Evolutionary conservation across 2,113 vertebrate genomes (phyloP), one percentile per base, ranked within the genome.

Genomic region (Fulmarus glacialis): DNA sequence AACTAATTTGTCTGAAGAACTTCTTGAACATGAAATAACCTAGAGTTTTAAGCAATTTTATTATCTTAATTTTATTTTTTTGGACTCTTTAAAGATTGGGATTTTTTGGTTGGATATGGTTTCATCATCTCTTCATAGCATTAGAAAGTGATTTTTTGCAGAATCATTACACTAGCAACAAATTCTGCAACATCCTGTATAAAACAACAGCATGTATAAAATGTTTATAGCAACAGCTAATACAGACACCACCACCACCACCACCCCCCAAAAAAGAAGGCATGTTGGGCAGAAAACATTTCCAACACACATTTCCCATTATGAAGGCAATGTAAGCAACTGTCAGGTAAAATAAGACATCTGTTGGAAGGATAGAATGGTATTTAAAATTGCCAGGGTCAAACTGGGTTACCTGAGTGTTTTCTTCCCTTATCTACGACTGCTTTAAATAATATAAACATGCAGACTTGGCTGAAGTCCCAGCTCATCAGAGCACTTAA

Each of bases 381-480:
- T 59, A 56, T 23, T 86, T 62, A 90, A 94, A 88, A 86, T 63
- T 87, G 26, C 29, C 77, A 72, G 80, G 71, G 72, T 96, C 75
- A 90, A 8, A 70, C 4, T 62, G 55, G 82, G 82, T 87, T 84
- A 87, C 56, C 43, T 45, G 47, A 48, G 38, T 81, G 32, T 82
- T 85, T 92, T 89, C 72, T 87, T 92, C 72, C 38, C 48, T 88
- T 85, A 62, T 70, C 34, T 92, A 59, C 88, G 52, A 22, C 70
- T 89, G 64, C 71, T 93, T 92, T 95, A 90, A 83, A 95, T 83
- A 95, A 92, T 63, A 59, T n/a, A 92, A 87, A 92, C 95, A 74
- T 48, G 52, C 60, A 89, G 79, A 73, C 43, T 81, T 90, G 94
- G 94, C 88, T 89, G 72, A 89, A 64, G 52, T 84, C 95, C 89